A percentile compares a stretch with the other conserved stretches of the same genome.
These are phyloP conservation scores for Deilephila elpenor DNA, from an alignment of 2,888 invertebrate genomes.

Conservation along the genomic window DNA sequence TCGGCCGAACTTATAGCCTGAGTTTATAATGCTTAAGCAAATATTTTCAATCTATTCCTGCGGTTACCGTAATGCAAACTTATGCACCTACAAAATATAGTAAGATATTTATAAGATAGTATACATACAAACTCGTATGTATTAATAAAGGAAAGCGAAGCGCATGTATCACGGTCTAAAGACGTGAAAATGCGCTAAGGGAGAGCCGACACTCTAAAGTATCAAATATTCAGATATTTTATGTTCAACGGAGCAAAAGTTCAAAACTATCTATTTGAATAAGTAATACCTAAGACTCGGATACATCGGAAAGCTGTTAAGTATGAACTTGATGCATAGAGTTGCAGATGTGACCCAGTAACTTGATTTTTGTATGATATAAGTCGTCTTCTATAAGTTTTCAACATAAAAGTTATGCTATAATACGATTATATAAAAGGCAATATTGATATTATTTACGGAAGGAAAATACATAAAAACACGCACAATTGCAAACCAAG, in stretches of 20 bases:
- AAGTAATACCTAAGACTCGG: background rate
- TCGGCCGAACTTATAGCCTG: too few relatives aligned
- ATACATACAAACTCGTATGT: background rate
- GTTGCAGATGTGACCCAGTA: too few relatives aligned
- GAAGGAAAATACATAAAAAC: too few relatives aligned
- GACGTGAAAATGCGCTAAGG: background rate
- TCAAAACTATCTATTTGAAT: conserved; percentile 17
- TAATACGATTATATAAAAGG: too few relatives aligned
- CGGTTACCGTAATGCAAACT: too few relatives aligned
- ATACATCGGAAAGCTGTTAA: conserved; percentile 15
- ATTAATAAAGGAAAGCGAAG: background rate
- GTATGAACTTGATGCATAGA: background rate
- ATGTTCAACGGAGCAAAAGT: conserved; percentile 19
- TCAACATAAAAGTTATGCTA: too few relatives aligned
- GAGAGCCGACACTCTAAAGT: conserved; percentile 7
- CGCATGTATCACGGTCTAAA: background rate
- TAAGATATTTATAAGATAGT: background rate
- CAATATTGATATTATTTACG: too few relatives aligned
- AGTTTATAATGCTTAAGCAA: too few relatives aligned
- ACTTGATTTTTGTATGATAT: background rate
- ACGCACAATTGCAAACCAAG: too few relatives aligned
- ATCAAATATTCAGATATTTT: conserved; percentile 23
- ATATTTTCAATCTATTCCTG: too few relatives aligned
- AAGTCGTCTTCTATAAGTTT: too few relatives aligned
- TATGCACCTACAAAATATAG: too few relatives aligned